Percentiles rank a stretch among this genome's conserved stretches.
phyloP scores from a whole-genome alignment of 1,140 invertebrate genomes.

The Drosophila auraria region DNA sequence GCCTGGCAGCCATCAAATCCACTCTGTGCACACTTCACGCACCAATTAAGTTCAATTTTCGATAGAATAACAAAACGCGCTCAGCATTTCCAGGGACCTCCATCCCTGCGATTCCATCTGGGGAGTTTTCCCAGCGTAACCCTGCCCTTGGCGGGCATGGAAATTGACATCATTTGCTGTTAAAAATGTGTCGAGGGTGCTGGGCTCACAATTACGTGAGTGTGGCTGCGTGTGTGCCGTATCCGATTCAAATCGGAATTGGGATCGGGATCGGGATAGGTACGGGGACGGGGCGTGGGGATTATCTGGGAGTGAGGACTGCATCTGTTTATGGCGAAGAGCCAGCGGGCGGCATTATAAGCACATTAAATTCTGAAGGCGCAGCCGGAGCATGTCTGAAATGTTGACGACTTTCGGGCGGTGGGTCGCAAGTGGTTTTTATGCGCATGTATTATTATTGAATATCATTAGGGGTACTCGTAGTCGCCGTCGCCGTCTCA shows the following conservation, averaged over 20 bases:
- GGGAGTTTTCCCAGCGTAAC: constrained; percentile 12
- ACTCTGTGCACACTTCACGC: constrained; percentile 71
- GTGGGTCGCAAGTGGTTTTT: constrained; percentile 75
- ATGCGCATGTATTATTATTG: constrained; percentile 78
- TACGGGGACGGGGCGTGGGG: constrained; percentile 5
- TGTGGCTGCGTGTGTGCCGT: constrained; percentile 31
- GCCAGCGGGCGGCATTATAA: constrained; percentile 82
- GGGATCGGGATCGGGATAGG: constrained; percentile 16
- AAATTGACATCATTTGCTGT: constrained; percentile 81
- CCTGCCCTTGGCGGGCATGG: constrained; percentile 40
- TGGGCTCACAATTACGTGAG: constrained; percentile 20
- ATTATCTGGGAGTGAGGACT: constrained; percentile 34
- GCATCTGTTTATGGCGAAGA: constrained; percentile 65
- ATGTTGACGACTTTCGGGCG: constrained; percentile 56
- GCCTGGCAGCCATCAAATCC: constrained; percentile 65
- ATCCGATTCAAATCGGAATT: constrained; percentile 39
- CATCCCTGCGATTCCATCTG: constrained; percentile 6
- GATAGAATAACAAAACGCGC: constrained; percentile 59
- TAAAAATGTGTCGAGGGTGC: constrained; percentile 50
- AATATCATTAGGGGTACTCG: constrained; percentile 70
- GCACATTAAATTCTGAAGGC: constrained; percentile 83
- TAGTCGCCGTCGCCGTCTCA: not conserved
- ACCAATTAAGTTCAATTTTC: constrained; percentile 80
- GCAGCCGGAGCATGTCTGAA: constrained; percentile 75
- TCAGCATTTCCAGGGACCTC: constrained; percentile 13